These are phyloP conservation scores for Cephus sareptanus DNA, from an alignment of 2,888 invertebrate genomes.

Conservation along the genomic window DNA sequence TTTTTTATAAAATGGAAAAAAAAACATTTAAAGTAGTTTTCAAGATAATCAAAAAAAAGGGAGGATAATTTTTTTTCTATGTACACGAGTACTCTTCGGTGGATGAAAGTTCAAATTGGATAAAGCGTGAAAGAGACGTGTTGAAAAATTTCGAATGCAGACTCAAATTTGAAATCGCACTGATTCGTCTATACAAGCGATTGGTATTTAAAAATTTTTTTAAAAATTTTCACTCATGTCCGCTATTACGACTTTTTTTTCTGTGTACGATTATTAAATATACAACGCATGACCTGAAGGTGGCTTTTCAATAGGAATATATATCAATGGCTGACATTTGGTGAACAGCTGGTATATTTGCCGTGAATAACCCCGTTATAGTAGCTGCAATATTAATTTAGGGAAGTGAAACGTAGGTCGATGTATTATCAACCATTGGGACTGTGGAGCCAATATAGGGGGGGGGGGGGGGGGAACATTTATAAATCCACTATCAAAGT, in stretches of 20 bases:
- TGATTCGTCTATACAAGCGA: neutral
- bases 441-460: neutral
- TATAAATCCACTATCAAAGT: neutral
- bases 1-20: slow-evolving; percentile 1
- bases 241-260: too few relatives aligned
- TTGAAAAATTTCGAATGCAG: neutral
- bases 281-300: too few relatives aligned
- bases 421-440: neutral
- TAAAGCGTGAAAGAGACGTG: neutral
- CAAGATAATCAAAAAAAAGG: too few relatives aligned
- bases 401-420: neutral
- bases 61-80: neutral
- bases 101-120: neutral
- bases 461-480: too few relatives aligned
- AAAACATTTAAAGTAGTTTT: neutral
- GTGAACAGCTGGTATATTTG: neutral
- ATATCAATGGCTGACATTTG: too few relatives aligned
- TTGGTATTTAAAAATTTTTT: neutral
- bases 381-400: neutral
- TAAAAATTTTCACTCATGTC: too few relatives aligned
- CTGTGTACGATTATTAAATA: too few relatives aligned
- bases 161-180: neutral
- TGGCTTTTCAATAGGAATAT: too few relatives aligned
- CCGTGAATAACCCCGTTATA: neutral
- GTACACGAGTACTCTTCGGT: neutral